phyloP scores from a whole-genome alignment of 2,113 vertebrate species.

The Myotis davidii region DNA sequence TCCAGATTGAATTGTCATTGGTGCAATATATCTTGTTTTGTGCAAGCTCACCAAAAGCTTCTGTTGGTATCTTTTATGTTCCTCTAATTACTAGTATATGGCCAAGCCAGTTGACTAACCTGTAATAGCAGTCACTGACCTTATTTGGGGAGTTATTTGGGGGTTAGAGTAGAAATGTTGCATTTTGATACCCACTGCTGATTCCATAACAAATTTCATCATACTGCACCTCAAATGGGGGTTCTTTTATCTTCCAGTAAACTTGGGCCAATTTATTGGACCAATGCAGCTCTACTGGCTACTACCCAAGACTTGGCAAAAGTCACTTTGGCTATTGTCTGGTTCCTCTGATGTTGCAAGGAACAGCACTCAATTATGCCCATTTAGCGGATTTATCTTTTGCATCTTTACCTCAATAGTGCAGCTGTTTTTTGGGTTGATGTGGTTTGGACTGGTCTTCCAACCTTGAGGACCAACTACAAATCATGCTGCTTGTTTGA shows the following conservation, averaged over 20 bases:
- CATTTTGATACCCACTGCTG: not conserved
- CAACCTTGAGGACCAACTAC: not conserved
- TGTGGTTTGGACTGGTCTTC: not conserved
- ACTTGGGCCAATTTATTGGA: not conserved
- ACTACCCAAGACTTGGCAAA: not conserved
- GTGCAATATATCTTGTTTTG: not conserved
- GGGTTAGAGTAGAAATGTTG: not conserved
- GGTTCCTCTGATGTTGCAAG: not conserved
- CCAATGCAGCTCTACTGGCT: not conserved
- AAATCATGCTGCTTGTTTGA: not conserved
- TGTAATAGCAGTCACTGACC: not conserved
- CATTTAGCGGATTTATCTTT: not conserved
- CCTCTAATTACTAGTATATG: not conserved
- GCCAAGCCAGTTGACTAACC: not conserved
- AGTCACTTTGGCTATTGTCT: not conserved
- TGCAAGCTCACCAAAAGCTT: not conserved
- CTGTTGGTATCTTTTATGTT: not conserved
- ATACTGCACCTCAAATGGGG: accelerated
- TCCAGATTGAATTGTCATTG: not conserved
- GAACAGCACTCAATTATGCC: not conserved
- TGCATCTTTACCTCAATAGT: not conserved
- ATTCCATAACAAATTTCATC: not conserved
- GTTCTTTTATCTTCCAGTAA: not conserved
- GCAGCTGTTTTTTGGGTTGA: not conserved
- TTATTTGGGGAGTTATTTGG: not conserved